These are phyloP conservation scores for Gryon sp. DNA, from an alignment of 1,140 invertebrate genomes.

Conservation along the genomic window DNA sequence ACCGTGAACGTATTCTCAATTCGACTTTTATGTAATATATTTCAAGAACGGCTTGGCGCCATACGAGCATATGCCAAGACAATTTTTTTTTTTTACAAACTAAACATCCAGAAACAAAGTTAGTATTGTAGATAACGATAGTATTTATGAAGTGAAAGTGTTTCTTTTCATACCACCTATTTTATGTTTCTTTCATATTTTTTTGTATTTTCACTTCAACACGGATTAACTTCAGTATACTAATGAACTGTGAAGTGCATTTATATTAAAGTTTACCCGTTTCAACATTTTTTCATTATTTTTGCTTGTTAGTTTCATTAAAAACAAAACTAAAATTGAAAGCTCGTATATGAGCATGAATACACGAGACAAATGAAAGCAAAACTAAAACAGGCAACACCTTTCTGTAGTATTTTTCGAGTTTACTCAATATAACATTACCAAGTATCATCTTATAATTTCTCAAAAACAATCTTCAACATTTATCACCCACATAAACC, in stretches of 20 bases:
- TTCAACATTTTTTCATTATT: no score
- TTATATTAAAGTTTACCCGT: no score
- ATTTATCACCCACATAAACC: constrained; percentile 22
- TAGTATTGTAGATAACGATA: constrained; percentile 24
- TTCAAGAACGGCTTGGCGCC: constrained; percentile 48
- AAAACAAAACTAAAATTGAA: no score
- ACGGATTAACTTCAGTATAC: no score
- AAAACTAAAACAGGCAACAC: background rate
- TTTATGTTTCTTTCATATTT: no score
- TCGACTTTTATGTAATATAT: constrained; percentile 34
- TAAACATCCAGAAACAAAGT: constrained; percentile 38
- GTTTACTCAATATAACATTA: no score
- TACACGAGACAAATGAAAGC: no score
- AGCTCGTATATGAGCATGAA: no score
- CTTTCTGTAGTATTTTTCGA: background rate
- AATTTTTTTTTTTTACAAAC: constrained; percentile 37
- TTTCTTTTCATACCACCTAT: no score
- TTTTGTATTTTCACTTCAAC: no score
- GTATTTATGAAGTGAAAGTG: constrained; percentile 15
- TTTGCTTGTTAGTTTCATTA: no score
- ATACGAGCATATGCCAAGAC: constrained; percentile 21
- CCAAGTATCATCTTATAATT: constrained; percentile 12
- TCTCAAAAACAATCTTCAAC: constrained; percentile 22
- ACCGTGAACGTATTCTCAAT: background rate
- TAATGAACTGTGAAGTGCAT: no score